Conservation (phyloP, 1,140 invertebrate genomes). For the Muscidifurax raptorellus region DNA sequence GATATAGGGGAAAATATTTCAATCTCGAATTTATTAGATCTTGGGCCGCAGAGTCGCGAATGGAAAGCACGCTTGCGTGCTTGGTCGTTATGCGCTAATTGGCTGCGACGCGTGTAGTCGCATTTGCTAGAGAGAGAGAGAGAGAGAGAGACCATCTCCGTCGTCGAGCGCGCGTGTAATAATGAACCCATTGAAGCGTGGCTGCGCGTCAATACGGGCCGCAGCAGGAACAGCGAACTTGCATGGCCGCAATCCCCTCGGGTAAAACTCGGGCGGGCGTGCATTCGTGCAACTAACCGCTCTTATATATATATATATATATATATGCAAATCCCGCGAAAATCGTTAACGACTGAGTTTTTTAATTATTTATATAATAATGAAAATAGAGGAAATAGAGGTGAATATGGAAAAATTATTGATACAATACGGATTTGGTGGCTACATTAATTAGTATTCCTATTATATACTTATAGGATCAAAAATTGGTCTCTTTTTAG, state of each 20-base stretch:
- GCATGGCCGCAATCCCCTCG: background rate
- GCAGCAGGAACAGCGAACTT: background rate
- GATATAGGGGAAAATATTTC: background rate
- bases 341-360: too few species aligned
- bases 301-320: too few species aligned
- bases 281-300: background rate
- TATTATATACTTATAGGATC: too few species aligned
- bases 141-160: background rate
- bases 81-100: background rate
- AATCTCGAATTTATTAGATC: background rate
- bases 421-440: too few species aligned
- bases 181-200: background rate
- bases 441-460: too few species aligned
- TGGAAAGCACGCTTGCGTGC: too few species aligned
- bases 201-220: background rate
- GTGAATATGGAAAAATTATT: too few species aligned
- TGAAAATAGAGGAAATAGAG: too few species aligned
- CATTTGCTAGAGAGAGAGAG: background rate
- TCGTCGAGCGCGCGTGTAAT: background rate
- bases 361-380: too few species aligned
- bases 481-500: too few species aligned
- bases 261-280: background rate
- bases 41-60: background rate
- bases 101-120: background rate
- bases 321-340: too few species aligned